Base-by-base conservation (phyloP, 2,797 vertebrate genomes). In the Microctenopoma stevenorrisi region DNA sequence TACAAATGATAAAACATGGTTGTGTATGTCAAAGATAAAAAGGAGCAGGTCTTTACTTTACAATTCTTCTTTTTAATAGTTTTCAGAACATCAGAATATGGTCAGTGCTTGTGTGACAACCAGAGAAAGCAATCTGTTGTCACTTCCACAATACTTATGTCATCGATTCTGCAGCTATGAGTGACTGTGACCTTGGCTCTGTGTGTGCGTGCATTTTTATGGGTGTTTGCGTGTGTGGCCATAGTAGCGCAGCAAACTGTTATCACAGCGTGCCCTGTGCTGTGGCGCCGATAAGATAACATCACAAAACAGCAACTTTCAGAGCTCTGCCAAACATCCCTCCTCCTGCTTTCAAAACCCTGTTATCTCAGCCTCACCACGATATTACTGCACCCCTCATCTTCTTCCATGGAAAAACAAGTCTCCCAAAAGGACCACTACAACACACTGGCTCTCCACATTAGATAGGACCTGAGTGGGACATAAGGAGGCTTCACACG, bases 231-330 rank as follows among this genome's bases (percentile, higher is more conserved):
- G 2, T 26, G 67, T 78, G 72, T 68, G 74, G 46, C 50, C 40
- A 14, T 44, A 30, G 63, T 12, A 46, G 73, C 63, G 26, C 47
- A 66, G 66, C 49, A 57, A 54, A 72, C 71, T 60, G 83, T 85
- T 89, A 90, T 90, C 87, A 6, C 54, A 1, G 12, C 22, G 66
- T 64, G 74, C 63, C 77, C 79, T 65, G 81, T 68, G 82, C 77
- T 79, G 70, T 62, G 69, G 55, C 49, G 66, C 84, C 44, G 64
- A 83, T 79, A 61, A 86, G 88, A 91, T 88, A 88, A 64, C 71
- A 87, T 86, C 86, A 79, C 74, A 77, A 78, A 78, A 81, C 72
- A 49, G 74, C 70, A 84, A 72, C 81, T 88, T 87, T 78, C 65
- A 61, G 47, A 73, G 68, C 69, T 63, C 65, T 63, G 78, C 86